Percentiles rank a stretch among this genome's conserved stretches.
phyloP scores from a whole-genome alignment of 2,113 vertebrate species.

The Gymnorhina tibicen region DNA sequence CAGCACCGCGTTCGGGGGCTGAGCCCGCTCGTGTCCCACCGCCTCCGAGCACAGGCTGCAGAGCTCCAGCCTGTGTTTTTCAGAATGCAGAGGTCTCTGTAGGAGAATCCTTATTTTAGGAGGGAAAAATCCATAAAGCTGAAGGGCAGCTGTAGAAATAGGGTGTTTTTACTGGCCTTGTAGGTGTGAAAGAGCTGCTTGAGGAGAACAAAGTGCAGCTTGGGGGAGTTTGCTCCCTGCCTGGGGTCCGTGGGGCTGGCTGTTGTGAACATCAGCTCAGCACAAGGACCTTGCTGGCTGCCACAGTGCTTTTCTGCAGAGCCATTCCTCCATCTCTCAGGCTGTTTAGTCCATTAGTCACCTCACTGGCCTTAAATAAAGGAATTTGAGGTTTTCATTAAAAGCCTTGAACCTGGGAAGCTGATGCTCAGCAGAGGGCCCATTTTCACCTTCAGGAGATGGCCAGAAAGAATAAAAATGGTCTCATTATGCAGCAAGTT shows the following conservation, averaged over 20 bases:
- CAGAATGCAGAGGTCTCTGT: background rate
- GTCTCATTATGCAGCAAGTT: background rate
- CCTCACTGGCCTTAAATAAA: background rate
- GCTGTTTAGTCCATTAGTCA: constrained; percentile 16
- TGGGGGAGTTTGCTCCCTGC: background rate
- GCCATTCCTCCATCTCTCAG: background rate
- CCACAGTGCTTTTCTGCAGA: background rate
- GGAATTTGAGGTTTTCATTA: background rate
- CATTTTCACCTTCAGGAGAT: background rate
- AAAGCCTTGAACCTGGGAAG: background rate
- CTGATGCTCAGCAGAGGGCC: background rate
- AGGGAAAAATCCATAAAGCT: background rate
- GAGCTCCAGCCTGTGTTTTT: background rate
- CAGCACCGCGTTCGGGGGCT: accelerated
- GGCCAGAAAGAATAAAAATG: background rate
- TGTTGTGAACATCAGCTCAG: background rate
- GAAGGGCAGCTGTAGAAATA: background rate
- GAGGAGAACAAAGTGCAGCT: background rate
- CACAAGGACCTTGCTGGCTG: background rate
- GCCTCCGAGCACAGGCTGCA: background rate
- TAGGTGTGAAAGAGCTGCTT: background rate
- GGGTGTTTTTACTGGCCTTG: background rate
- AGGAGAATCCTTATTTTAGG: background rate
- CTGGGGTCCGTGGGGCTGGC: background rate
- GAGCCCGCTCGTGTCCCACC: background rate